Percentiles rank a stretch among this genome's conserved stretches.
Evolutionary conservation across 2,888 invertebrate genomes (phyloP).

Genomic region (Lochmaea capreae): DNA sequence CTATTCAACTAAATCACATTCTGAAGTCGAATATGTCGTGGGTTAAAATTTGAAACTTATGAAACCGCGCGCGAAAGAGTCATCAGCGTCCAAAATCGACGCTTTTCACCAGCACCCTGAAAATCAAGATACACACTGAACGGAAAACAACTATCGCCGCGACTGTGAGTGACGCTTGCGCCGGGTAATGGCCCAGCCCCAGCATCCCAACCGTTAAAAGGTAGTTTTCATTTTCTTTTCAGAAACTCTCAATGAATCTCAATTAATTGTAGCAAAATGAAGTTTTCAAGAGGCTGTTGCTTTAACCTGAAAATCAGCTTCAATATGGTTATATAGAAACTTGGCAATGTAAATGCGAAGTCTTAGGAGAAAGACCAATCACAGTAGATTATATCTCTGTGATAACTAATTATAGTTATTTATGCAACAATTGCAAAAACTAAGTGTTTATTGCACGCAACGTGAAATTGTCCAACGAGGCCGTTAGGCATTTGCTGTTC

Average conservation of each 20-base stretch:
- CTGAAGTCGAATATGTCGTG: not conserved
- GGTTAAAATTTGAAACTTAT: not conserved
- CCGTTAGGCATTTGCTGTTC: no score
- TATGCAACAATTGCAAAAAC: no score
- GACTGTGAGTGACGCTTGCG: constrained; percentile 33
- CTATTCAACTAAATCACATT: not conserved
- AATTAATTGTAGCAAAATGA: constrained; percentile 14
- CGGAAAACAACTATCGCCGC: constrained; percentile 28
- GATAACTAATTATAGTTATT: no score
- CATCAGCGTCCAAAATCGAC: not conserved
- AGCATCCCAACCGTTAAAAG: constrained; percentile 33
- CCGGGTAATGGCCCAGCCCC: constrained; percentile 31
- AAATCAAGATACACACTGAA: constrained; percentile 32
- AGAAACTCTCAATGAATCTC: constrained; percentile 10
- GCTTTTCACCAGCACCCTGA: constrained; percentile 27
- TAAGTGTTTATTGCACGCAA: no score
- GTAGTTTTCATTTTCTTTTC: constrained; percentile 19
- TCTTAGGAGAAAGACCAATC: no score
- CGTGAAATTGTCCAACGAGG: no score
- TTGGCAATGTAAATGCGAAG: not conserved
- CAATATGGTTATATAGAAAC: not conserved
- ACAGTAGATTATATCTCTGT: no score
- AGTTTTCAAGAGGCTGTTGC: not conserved
- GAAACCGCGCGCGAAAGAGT: constrained; percentile 26
- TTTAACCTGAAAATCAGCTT: not conserved